Evolutionary conservation across 2,113 vertebrate genomes (phyloP).

Genomic region (Gnathonemus echidnorhynchus): DNA sequence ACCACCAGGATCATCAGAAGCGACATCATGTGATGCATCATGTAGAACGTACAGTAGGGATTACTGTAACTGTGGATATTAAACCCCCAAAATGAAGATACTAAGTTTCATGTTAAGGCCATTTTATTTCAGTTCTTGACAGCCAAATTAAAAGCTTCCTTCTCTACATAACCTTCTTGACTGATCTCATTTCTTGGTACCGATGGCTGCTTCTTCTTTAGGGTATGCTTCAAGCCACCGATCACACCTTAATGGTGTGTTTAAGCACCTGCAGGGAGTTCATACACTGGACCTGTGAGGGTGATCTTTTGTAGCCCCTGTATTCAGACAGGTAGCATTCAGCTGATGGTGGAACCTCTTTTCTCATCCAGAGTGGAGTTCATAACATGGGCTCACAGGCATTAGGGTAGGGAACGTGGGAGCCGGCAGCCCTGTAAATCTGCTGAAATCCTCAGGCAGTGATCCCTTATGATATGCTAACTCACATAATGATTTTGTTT

Average conservation of each 20-base stretch:
- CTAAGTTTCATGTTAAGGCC: slow-evolving; percentile 36
- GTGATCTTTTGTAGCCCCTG: slow-evolving; percentile 52
- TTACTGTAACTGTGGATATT: slow-evolving; percentile 60
- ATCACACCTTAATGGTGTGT: slow-evolving; percentile 36
- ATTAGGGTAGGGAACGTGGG: slow-evolving; percentile 37
- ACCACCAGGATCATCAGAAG: slow-evolving; percentile 46
- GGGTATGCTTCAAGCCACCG: slow-evolving; percentile 15
- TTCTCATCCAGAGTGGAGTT: slow-evolving; percentile 36
- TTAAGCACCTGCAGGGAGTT: slow-evolving; percentile 45
- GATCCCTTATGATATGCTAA: slow-evolving; percentile 59
- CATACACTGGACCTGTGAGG: slow-evolving; percentile 39
- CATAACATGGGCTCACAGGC: slow-evolving; percentile 44
- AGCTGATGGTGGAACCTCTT: slow-evolving; percentile 36
- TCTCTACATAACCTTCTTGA: slow-evolving; percentile 44
- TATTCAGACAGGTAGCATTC: slow-evolving; percentile 57
- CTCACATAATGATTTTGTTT: slow-evolving; percentile 60
- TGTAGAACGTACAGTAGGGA: slow-evolving; percentile 43
- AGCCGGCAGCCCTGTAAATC: slow-evolving; percentile 47
- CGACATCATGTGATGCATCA: slow-evolving; percentile 35
- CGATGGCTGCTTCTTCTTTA: slow-evolving; percentile 18
- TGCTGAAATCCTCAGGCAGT: slow-evolving; percentile 50
- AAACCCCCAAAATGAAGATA: slow-evolving; percentile 48
- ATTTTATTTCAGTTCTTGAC: slow-evolving; percentile 43
- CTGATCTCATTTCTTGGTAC: slow-evolving; percentile 37
- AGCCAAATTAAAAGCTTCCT: slow-evolving; percentile 57